These are phyloP conservation scores for Callosobruchus maculatus DNA, from an alignment of 2,888 invertebrate species.

Conservation along the genomic window DNA sequence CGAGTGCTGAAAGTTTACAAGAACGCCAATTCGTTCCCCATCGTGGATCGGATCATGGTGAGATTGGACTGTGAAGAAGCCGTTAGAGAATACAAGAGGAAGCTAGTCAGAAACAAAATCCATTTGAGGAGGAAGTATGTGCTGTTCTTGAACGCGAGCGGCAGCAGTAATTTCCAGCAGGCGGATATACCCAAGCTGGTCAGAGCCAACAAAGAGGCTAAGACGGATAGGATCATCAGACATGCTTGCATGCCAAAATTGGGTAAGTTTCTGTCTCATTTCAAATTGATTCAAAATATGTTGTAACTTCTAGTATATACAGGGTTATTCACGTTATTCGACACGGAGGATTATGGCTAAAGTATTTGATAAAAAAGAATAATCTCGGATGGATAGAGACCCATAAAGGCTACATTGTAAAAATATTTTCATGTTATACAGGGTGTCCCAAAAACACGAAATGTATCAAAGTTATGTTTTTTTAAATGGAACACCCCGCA, in stretches of 20 bases:
- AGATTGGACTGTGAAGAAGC: conserved; percentile 39
- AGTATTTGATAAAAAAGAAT: no score
- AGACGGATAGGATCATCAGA: conserved; percentile 28
- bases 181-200: conserved; percentile 54
- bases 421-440: no score
- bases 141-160: conserved; percentile 58
- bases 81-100: conserved; percentile 48
- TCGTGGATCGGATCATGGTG: conserved; percentile 48
- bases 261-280: conserved; percentile 33
- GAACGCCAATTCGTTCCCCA: conserved; percentile 48
- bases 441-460: no score
- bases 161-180: conserved; percentile 57
- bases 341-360: no score
- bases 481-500: no score
- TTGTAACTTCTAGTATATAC: no score
- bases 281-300: no score
- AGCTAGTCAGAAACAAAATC: conserved; percentile 53
- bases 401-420: no score
- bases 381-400: no score
- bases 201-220: conserved; percentile 28
- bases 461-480: no score
- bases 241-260: conserved; percentile 38
- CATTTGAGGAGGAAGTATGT: conserved; percentile 57
- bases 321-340: no score
- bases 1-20: conserved; percentile 63